Conservation (phyloP, 2,797 vertebrate species). For the Tiaroga cobitis region DNA sequence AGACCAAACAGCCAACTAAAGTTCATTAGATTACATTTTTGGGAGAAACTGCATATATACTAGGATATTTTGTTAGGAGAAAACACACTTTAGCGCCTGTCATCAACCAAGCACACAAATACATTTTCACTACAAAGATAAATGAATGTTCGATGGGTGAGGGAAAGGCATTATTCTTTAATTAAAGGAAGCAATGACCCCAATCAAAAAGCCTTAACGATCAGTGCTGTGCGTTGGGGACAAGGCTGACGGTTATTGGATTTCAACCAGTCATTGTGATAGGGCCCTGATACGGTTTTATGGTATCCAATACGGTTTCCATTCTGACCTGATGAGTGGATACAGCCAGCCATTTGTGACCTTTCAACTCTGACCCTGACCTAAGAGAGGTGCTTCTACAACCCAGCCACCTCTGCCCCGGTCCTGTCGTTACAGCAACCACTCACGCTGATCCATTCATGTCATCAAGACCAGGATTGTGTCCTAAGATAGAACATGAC, state of each 20-base stretch:
- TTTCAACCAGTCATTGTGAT: slow-evolving; percentile 75
- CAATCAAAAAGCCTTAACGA: slow-evolving; percentile 72
- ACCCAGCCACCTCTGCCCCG: slow-evolving; percentile 11
- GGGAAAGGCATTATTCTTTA: slow-evolving; percentile 73
- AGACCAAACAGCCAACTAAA: background rate
- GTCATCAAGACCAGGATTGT: slow-evolving; percentile 39
- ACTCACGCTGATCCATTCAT: slow-evolving; percentile 44
- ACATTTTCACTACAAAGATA: slow-evolving; percentile 73
- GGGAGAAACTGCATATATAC: background rate
- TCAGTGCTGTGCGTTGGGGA: slow-evolving; percentile 65
- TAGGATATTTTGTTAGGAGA: background rate
- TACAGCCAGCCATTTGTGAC: slow-evolving; percentile 84
- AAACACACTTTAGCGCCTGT: slow-evolving; percentile 7
- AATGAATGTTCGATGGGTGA: slow-evolving; percentile 73
- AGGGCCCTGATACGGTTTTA: slow-evolving; percentile 76
- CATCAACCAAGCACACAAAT: slow-evolving; percentile 47
- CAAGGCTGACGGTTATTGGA: slow-evolving; percentile 79
- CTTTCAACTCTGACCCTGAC: slow-evolving; percentile 80
- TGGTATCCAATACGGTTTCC: slow-evolving; percentile 71
- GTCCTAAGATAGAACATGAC: slow-evolving; percentile 12
- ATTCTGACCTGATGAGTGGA: slow-evolving; percentile 77
- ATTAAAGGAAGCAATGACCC: slow-evolving; percentile 80
- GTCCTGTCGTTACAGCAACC: slow-evolving; percentile 42
- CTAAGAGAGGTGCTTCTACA: slow-evolving; percentile 65
- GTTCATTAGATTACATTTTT: background rate